phyloP scores from a whole-genome alignment of 2,797 vertebrate genomes.

The Agapornis canus region DNA sequence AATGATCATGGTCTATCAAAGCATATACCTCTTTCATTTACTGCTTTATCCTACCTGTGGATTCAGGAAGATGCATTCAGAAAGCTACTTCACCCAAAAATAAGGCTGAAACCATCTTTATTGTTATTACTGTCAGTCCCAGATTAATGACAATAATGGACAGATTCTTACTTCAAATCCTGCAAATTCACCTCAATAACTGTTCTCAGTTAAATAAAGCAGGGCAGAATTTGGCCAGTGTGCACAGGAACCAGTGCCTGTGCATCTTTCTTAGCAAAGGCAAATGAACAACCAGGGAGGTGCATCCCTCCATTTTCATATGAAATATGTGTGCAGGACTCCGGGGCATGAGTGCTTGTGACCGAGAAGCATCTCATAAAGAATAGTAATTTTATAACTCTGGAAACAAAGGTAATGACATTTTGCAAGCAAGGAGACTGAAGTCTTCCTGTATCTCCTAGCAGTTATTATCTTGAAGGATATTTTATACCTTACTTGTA shows the following conservation, averaged over 20 bases:
- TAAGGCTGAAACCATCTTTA: not conserved
- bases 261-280: conserved; percentile 14
- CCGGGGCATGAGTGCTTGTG: conserved; percentile 11
- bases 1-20: not conserved
- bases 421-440: conserved; percentile 39
- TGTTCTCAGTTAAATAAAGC: not conserved
- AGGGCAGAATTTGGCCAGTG: not conserved
- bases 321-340: conserved; percentile 1
- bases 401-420: conserved; percentile 1
- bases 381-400: conserved; percentile 21
- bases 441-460: conserved; percentile 71
- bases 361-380: conserved; percentile 42
- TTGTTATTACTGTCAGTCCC: not conserved
- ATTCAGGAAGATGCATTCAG: conserved; percentile 28
- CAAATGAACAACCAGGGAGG: not conserved
- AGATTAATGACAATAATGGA: not conserved
- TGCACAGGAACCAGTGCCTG: not conserved
- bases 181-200: not conserved
- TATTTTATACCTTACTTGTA: conserved; percentile 70
- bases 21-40: conserved; percentile 40
- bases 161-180: not conserved
- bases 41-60: conserved; percentile 27
- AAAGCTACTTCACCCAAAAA: not conserved
- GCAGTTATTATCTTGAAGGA: conserved; percentile 59
- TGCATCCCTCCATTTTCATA: not conserved